Conservation (phyloP, 2,888 invertebrate species). For the Agrypnus murinus region DNA sequence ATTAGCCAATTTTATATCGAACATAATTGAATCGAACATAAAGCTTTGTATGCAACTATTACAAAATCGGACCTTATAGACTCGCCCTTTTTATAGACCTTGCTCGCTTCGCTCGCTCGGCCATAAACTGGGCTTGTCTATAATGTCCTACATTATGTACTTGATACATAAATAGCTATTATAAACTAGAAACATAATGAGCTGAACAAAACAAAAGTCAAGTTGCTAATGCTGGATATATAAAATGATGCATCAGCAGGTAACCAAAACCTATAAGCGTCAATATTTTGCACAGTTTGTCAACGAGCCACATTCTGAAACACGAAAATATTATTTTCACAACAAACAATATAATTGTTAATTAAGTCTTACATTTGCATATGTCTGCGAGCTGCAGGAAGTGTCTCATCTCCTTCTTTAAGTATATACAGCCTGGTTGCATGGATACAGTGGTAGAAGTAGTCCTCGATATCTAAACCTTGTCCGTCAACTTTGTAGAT, state of each 20-base stretch:
- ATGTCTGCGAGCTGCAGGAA: conserved; percentile 84
- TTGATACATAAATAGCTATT: no score
- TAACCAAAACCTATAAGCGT: conserved; percentile 14
- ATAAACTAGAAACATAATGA: no score
- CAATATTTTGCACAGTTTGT: conserved; percentile 35
- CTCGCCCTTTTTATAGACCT: no score
- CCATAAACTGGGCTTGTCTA: no score
- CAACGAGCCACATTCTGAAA: conserved; percentile 18
- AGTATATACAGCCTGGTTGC: conserved; percentile 87
- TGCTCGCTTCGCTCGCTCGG: no score
- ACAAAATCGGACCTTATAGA: no score
- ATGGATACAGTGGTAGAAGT: conserved; percentile 88
- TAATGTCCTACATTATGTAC: no score
- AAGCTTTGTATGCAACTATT: no score
- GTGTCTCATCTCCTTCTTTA: conserved; percentile 86
- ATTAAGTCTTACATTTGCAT: conserved; percentile 80
- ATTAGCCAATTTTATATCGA: no score
- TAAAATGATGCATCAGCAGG: background rate
- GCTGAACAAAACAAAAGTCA: no score
- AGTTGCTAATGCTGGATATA: background rate
- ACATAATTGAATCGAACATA: no score
- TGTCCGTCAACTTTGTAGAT: conserved; percentile 82
- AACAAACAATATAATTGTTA: background rate
- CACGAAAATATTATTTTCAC: background rate
- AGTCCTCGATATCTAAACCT: conserved; percentile 84